Evolutionary conservation across 2,797 vertebrate species (phyloP).

Genomic region (Sebastes steindachneri): DNA sequence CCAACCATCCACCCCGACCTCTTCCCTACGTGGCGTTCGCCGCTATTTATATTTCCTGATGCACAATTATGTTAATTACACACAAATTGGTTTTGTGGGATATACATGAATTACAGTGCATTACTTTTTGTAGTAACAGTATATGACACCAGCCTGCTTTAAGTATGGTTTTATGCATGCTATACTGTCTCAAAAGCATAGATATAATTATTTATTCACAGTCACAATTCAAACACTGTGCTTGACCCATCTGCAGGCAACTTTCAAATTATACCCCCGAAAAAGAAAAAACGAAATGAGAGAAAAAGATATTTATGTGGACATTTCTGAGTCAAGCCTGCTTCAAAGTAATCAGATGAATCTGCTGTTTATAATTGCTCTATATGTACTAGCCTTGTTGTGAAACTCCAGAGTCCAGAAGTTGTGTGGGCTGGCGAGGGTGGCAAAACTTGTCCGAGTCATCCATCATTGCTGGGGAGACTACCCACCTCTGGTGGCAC

Average conservation of each 20-base stretch:
- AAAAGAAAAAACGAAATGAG: neutral
- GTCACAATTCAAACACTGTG: neutral
- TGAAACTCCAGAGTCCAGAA: constrained; percentile 44
- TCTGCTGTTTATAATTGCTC: constrained; percentile 12
- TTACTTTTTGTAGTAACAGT: too few species aligned
- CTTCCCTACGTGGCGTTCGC: too few species aligned
- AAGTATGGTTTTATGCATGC: neutral
- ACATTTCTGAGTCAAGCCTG: neutral
- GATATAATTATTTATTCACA: neutral
- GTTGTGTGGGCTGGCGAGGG: constrained; percentile 53
- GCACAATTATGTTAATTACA: too few species aligned
- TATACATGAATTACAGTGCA: too few species aligned
- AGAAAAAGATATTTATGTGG: neutral
- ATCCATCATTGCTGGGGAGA: constrained; percentile 70
- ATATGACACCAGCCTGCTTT: neutral
- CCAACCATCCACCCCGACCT: too few species aligned
- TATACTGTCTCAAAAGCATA: neutral
- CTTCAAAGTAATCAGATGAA: neutral
- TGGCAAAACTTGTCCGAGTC: constrained; percentile 51
- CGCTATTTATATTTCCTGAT: too few species aligned
- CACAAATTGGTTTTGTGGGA: too few species aligned
- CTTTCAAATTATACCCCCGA: too few species aligned
- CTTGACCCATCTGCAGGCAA: too few species aligned
- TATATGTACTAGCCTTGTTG: neutral
- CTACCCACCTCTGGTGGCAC: constrained; percentile 70